These are phyloP conservation scores for Girardinichthys multiradiatus DNA, from an alignment of 2,113 vertebrate species.

Conservation along the genomic window DNA sequence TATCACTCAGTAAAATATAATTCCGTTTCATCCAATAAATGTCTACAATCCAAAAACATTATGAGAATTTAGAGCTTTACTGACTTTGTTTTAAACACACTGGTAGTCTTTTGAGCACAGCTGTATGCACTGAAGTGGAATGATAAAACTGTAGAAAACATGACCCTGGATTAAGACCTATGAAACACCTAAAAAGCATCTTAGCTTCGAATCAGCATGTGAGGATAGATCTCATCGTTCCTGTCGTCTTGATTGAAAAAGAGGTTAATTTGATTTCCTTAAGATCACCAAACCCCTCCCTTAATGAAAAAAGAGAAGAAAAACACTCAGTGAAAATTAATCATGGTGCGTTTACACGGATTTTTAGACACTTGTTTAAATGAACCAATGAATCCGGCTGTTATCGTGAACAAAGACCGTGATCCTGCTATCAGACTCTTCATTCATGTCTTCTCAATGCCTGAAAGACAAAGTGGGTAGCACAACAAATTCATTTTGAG, in stretches of 20 bases:
- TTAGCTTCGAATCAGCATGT: slow-evolving; percentile 26
- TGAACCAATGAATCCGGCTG: slow-evolving; percentile 65
- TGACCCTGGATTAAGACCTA: not conserved
- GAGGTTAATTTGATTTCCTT: slow-evolving; percentile 67
- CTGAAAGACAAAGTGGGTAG: slow-evolving; percentile 78
- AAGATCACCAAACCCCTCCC: slow-evolving; percentile 57
- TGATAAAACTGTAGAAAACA: not conserved
- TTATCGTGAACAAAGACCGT: slow-evolving; percentile 72
- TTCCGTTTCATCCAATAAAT: too few species aligned
- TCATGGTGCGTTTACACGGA: slow-evolving; percentile 56
- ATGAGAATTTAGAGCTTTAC: not conserved
- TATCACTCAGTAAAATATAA: too few species aligned
- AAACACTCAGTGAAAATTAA: slow-evolving; percentile 63
- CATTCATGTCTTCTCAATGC: slow-evolving; percentile 73
- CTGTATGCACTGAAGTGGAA: not conserved
- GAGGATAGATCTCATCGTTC: slow-evolving; percentile 53
- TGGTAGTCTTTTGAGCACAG: not conserved
- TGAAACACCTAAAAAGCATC: slow-evolving; percentile 33
- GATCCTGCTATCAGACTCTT: slow-evolving; percentile 72
- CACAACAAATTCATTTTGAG: slow-evolving; percentile 77
- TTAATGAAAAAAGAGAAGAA: slow-evolving; percentile 29
- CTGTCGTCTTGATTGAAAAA: slow-evolving; percentile 54
- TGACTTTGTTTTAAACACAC: not conserved
- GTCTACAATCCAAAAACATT: too few species aligned
- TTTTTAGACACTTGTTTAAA: slow-evolving; percentile 71